Base-by-base conservation (phyloP, 2,113 vertebrate genomes). In the Pyrgilauda ruficollis region DNA sequence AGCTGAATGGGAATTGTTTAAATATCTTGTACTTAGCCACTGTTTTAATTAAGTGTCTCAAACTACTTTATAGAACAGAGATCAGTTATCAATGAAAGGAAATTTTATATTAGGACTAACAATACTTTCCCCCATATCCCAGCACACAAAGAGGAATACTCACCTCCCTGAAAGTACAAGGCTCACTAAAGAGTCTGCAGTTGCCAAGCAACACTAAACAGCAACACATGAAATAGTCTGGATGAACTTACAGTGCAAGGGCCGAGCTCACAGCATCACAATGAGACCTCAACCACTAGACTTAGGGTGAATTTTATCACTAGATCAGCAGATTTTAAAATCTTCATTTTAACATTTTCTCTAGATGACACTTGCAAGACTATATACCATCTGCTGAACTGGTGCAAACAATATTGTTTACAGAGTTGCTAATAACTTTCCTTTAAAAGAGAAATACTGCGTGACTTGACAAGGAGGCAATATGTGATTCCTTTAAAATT, bases 191-290 rank as follows among this genome's bases (percentile, higher is more conserved):
- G 73, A 84, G 66, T 68, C 83, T 73, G 80, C 49, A 87, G 93
- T 90, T 96, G 73, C 92, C 76, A 90, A 92, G 95, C 66, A 93
- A 96, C 88, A 72, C 63, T 80, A 84, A 93, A 90, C 79, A 95
- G 87, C 50, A 92, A 86, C 90, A 93, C 74, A 61, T 79, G 61
- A 94, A 92, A 81, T 14, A 75, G 73, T 30, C 86, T 69, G 73
- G 90, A 77, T 52, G 52, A 92, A 88, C 13, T 86, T 56, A 27
- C 2, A 94, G 68, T 15, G 63, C 50, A 56, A 26, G 20, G 75
- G 47, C 64, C 62, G 2, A 88, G 49, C 56, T 52, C 64, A 77
- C 68, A 86, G 81, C 58, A 77, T 56, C 83, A 75, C 58, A 33
- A 55, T 10, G 33, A 93, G 73, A 92, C 58, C 41, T 37, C 23